phyloP scores from a whole-genome alignment of 2,797 vertebrate genomes.

The Tympanoctomys barrerae region DNA sequence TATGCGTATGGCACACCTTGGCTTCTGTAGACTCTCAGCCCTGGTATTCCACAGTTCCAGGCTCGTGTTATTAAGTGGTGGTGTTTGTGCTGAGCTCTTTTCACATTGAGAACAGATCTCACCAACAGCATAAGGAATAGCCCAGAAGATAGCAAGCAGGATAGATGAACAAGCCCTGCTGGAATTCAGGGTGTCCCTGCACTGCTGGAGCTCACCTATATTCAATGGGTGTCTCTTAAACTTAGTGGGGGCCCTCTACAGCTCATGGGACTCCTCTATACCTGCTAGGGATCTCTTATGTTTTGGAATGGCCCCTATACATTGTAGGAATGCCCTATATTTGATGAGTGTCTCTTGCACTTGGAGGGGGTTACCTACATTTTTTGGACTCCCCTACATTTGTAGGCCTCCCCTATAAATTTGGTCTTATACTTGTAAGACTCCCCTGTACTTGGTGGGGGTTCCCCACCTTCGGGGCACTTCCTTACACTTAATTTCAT shows the following conservation, averaged over 20 bases:
- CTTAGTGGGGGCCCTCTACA: neutral
- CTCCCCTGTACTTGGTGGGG: neutral
- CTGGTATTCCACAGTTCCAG: neutral
- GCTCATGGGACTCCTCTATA: neutral
- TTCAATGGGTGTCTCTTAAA: neutral
- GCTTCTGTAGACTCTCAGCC: neutral
- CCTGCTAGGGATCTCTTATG: neutral
- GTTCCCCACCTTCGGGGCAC: neutral
- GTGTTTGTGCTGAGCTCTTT: neutral
- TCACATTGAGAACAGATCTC: neutral
- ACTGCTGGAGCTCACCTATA: neutral
- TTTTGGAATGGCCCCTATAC: neutral
- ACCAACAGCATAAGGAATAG: neutral
- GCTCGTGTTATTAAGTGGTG: neutral
- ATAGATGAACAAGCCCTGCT: rapidly evolving
- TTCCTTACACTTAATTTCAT: neutral
- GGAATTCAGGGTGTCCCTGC: neutral
- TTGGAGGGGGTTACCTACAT: neutral
- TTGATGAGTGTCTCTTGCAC: neutral
- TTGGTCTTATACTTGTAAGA: neutral
- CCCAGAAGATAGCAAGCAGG: neutral
- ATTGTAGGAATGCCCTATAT: neutral
- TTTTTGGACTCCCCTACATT: neutral
- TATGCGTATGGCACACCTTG: rapidly evolving
- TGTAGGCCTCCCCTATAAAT: neutral